Evolutionary conservation across 2,113 vertebrate species (phyloP), one percentile per base, ranked within the genome.

Genomic region (Rhinichthys klamathensis): DNA sequence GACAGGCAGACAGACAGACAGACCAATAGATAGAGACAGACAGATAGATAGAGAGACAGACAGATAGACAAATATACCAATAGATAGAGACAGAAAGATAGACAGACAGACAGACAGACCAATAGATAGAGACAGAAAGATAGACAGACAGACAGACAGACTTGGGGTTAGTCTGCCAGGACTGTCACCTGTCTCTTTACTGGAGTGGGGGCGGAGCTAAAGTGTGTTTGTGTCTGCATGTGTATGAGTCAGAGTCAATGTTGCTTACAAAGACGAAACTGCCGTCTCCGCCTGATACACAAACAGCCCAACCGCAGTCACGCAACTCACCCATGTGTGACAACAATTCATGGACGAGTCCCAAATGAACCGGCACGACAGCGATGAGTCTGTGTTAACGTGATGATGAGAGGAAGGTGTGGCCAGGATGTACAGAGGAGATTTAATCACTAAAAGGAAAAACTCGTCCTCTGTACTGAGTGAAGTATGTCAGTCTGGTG

Each of bases 261-360:
- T 21, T 46, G 8, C 15, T 44, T 63, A 65, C 58, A 63, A 80
- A 63, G 58, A 30, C 16, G 58, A 65, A 80, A 65, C 78, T 80
- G 58, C 8, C 58, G 1, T 65, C 78, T 80, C 78, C 78, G 4
- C 38, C 78, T 63, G 58, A 80, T 80, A 80, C 60, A 21, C 78
- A 80, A 80, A 80, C 38, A 80, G 78, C 46, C 16, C 15, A 65
- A 80, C 78, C 78, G 0, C 78, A 80, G 78, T 80, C 58, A 80
- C 58, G 78, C 78, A 80, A 80, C 23, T 44, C 77, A 61, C 54
- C 25, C 76, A 25, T 78, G 61, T 85, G 74, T 54, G 73, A 70
- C 83, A 78, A 27, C 9, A 60, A 51, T 77, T 44, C 4, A 15
- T 63, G 44, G 27, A 84, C 23, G 30, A 77, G 38, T 46, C 38